These are phyloP conservation scores for Parnassius glacialis DNA, from an alignment of 2,888 invertebrate genomes.

Conservation along the genomic window DNA sequence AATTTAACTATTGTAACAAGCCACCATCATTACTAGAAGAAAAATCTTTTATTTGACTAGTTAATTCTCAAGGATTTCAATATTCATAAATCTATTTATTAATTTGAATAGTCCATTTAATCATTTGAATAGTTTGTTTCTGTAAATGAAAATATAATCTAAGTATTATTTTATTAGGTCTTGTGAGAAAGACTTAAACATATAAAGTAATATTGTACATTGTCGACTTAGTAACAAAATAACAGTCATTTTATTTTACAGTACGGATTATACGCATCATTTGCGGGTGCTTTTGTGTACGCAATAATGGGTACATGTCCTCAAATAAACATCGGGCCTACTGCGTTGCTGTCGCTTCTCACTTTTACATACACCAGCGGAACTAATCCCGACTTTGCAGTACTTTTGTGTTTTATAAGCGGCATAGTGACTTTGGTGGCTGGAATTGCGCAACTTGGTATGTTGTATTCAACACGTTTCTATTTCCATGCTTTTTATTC, in stretches of 20 bases:
- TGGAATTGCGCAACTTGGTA: constrained; percentile 80
- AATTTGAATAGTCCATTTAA: too few species aligned
- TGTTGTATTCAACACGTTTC: constrained; percentile 40
- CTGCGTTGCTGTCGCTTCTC: constrained; percentile 88
- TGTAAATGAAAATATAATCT: too few species aligned
- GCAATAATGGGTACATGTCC: constrained; percentile 87
- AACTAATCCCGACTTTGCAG: constrained; percentile 81
- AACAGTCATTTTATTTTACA: constrained; percentile 53
- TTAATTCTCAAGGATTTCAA: too few species aligned
- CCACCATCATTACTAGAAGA: too few species aligned
- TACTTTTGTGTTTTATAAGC: constrained; percentile 83
- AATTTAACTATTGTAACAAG: too few species aligned
- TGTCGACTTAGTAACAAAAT: too few species aligned
- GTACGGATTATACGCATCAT: constrained; percentile 92
- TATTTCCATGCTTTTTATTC: not conserved
- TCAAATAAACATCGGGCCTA: constrained; percentile 84
- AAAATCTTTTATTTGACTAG: too few species aligned
- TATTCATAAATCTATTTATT: too few species aligned
- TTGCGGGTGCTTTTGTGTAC: constrained; percentile 89
- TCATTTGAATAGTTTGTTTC: too few species aligned
- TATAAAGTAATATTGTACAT: too few species aligned
- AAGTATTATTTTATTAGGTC: too few species aligned
- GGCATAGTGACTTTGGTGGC: constrained; percentile 84
- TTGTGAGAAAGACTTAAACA: too few species aligned
- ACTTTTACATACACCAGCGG: constrained; percentile 84